phyloP scores from a whole-genome alignment of 2,888 invertebrate species.

The Myathropa florea region DNA sequence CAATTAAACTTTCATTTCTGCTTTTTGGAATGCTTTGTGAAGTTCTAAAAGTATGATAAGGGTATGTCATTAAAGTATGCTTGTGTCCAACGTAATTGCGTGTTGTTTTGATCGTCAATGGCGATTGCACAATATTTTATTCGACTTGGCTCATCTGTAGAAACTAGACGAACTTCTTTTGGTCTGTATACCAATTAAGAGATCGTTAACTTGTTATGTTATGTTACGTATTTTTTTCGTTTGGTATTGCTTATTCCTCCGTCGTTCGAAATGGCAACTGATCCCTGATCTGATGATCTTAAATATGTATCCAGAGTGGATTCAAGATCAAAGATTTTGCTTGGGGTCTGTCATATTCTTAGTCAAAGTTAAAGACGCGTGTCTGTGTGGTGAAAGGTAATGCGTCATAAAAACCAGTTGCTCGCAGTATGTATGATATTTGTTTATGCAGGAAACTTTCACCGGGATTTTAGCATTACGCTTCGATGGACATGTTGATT shows the following conservation, averaged over 20 bases:
- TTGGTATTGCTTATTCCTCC: background rate
- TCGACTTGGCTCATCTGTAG: background rate
- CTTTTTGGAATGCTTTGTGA: background rate
- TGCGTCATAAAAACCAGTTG: background rate
- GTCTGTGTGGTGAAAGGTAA: background rate
- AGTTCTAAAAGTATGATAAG: no score
- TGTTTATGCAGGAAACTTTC: no score
- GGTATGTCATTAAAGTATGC: no score
- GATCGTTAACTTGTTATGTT: background rate
- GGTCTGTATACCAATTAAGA: no score
- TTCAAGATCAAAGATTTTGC: background rate
- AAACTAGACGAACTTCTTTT: background rate
- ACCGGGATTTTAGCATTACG: no score
- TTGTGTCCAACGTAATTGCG: no score
- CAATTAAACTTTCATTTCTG: background rate
- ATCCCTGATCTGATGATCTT: background rate
- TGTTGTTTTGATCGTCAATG: background rate
- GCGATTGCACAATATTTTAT: background rate
- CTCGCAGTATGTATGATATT: background rate
- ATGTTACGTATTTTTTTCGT: background rate
- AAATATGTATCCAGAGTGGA: background rate
- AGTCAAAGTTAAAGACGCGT: background rate
- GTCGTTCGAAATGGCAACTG: background rate
- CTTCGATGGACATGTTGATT: no score
- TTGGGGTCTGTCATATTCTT: background rate